phyloP scores from a whole-genome alignment of 1,140 invertebrate genomes.

The Listronotus bonariensis region DNA sequence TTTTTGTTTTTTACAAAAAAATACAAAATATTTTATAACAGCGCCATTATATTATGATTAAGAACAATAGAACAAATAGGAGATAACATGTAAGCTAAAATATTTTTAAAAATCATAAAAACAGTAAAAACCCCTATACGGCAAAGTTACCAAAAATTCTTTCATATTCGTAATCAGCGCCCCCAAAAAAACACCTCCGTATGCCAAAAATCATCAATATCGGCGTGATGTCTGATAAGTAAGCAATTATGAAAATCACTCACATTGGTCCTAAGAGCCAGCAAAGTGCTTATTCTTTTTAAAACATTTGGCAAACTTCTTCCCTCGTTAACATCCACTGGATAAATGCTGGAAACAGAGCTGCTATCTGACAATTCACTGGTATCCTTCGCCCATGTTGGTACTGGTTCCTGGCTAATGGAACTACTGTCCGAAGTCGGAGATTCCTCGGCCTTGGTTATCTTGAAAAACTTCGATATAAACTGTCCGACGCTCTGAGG shows the following conservation, averaged over 20 bases:
- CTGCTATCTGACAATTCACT: constrained; percentile 21
- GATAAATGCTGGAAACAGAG: constrained; percentile 41
- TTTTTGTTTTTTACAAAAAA: no score
- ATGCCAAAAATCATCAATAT: no score
- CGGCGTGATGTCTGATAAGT: no score
- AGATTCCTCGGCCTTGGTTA: constrained; percentile 46
- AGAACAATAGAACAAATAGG: no score
- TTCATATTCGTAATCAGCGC: no score
- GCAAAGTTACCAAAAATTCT: no score
- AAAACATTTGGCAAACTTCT: constrained; percentile 79
- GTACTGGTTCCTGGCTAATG: constrained; percentile 42
- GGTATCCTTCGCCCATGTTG: constrained; percentile 46
- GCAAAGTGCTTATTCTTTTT: constrained; percentile 77
- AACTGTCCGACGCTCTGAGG: constrained; percentile 62
- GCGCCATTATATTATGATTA: no score
- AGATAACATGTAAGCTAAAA: no score
- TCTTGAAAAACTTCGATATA: constrained; percentile 66
- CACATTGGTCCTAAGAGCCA: constrained; percentile 75
- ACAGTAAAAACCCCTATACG: no score
- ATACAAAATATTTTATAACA: no score
- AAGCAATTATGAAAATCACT: constrained; percentile 57
- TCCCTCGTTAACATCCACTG: constrained; percentile 62
- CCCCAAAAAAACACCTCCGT: no score
- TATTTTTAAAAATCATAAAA: no score
- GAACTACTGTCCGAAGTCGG: constrained; percentile 34